Conservation (phyloP, 2,888 invertebrate genomes). For the Trilocha varians region DNA sequence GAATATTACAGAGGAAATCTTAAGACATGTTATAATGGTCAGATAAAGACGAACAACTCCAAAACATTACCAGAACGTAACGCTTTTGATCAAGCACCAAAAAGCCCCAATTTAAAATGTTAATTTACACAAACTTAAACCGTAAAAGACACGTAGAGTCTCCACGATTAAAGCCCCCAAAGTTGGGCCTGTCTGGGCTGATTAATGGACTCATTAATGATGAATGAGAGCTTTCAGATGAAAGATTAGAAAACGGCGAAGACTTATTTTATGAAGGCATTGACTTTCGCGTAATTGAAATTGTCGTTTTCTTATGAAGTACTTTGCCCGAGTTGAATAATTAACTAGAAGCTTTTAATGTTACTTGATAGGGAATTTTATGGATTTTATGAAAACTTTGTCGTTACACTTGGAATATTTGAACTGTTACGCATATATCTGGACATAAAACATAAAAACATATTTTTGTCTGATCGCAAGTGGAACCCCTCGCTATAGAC, state of each 20-base stretch:
- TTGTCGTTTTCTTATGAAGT: not conserved
- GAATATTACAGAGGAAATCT: too few species aligned
- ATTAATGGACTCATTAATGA: conserved; percentile 48
- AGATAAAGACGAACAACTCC: too few species aligned
- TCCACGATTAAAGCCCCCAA: conserved; percentile 1
- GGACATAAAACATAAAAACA: too few species aligned
- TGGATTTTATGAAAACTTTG: too few species aligned
- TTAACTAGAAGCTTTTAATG: not conserved
- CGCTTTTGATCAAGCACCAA: conserved; percentile 15
- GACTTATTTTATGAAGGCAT: conserved; percentile 15
- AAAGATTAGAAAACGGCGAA: conserved; percentile 24
- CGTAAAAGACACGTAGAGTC: not conserved
- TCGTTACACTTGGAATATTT: too few species aligned
- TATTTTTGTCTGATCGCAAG: too few species aligned
- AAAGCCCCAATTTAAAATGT: not conserved
- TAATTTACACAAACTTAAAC: conserved; percentile 7
- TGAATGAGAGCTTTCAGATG: conserved; percentile 38
- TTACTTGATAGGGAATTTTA: too few species aligned
- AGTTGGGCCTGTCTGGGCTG: conserved; percentile 18
- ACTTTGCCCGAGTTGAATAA: not conserved
- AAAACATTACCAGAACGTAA: not conserved
- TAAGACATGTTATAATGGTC: too few species aligned
- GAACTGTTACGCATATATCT: too few species aligned
- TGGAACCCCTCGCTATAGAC: too few species aligned
- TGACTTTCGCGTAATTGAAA: not conserved